Evolutionary conservation across 2,113 vertebrate species (phyloP).

Genomic region (Raja brachyura): DNA sequence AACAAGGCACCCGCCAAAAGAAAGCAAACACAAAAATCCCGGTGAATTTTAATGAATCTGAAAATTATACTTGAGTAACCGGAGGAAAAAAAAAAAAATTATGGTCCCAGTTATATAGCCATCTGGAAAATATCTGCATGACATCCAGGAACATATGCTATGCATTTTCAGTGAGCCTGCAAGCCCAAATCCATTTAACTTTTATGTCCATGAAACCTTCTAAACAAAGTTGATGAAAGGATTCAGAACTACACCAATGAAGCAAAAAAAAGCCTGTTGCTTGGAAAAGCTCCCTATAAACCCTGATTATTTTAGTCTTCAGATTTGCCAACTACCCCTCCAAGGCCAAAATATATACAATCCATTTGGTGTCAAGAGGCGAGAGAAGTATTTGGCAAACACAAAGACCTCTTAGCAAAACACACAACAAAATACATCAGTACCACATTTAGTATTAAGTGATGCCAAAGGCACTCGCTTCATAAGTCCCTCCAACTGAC

Average conservation of each 20-base stretch:
- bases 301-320: slow-evolving; percentile 4
- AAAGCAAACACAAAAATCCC: neutral
- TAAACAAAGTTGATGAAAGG: slow-evolving; percentile 27
- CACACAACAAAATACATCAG: neutral
- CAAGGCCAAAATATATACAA: neutral
- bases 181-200: slow-evolving; percentile 30
- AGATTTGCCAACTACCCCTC: slow-evolving; percentile 9
- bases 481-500: neutral
- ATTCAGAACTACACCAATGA: slow-evolving; percentile 12
- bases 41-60: neutral
- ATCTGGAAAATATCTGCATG: slow-evolving; percentile 27
- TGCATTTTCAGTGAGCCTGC: slow-evolving; percentile 22
- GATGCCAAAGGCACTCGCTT: neutral
- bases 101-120: neutral
- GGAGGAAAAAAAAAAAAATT: neutral
- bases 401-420: neutral
- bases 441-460: neutral
- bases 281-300: neutral
- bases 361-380: neutral
- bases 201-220: slow-evolving; percentile 20
- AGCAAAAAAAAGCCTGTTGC: neutral
- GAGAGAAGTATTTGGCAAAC: neutral
- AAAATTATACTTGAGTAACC: neutral
- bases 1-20: neutral
- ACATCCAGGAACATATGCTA: slow-evolving; percentile 26